These are phyloP conservation scores for Mirza zaza DNA, from an alignment of 2,113 vertebrate genomes.

Conservation along the genomic window DNA sequence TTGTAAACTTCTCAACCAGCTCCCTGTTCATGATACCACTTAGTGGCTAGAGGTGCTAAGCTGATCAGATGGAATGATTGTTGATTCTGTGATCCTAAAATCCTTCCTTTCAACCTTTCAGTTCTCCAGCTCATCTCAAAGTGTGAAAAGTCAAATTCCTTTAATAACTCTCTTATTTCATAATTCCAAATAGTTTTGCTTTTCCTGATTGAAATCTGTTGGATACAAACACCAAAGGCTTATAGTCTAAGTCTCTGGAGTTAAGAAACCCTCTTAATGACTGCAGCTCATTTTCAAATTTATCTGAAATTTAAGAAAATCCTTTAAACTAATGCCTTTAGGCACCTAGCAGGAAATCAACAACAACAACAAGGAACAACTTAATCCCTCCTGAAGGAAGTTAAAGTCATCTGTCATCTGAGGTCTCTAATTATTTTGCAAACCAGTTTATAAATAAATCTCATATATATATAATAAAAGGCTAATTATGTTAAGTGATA, in stretches of 20 bases:
- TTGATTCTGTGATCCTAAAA: neutral
- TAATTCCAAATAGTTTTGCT: neutral
- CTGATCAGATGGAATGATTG: neutral
- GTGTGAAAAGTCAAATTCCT: neutral
- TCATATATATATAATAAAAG: neutral
- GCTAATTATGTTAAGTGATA: neutral
- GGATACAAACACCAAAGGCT: neutral
- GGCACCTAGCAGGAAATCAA: neutral
- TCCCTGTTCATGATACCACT: neutral
- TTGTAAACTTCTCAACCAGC: neutral
- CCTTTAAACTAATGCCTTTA: neutral
- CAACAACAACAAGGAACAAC: neutral
- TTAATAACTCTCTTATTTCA: neutral
- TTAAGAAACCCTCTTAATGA: neutral
- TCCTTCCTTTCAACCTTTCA: neutral
- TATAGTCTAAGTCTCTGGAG: neutral
- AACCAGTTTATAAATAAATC: neutral
- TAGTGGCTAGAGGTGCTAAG: neutral
- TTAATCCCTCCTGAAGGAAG: neutral
- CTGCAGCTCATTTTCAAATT: neutral
- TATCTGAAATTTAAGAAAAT: neutral
- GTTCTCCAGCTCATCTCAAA: neutral
- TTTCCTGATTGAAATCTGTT: neutral
- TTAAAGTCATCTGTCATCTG: neutral
- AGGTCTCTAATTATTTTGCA: slow-evolving; percentile 9